Percentiles rank a stretch among this genome's conserved stretches.
Conservation (phyloP, 1,140 invertebrate species). For the Mercenaria mercenaria region DNA sequence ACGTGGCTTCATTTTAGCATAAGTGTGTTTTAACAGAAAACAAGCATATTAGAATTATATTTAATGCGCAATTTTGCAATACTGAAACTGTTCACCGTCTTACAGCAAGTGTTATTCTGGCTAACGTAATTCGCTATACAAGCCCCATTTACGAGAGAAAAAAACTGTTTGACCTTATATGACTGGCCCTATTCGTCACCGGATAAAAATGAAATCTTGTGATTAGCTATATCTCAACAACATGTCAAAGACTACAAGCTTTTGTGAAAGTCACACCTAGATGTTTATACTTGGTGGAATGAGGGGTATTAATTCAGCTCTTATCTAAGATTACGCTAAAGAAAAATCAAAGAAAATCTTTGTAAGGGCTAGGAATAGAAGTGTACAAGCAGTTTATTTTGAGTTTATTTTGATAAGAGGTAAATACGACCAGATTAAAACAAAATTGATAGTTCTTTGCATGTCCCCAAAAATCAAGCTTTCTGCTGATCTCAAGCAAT, state of each 20-base stretch:
- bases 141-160: no score
- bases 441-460: slow-evolving; percentile 9
- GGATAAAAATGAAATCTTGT: not conserved
- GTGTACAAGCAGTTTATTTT: slow-evolving; percentile 1
- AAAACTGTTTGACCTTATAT: not conserved
- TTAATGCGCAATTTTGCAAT: no score
- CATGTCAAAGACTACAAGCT: not conserved
- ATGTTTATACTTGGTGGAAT: slow-evolving; percentile 33
- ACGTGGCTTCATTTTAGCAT: no score
- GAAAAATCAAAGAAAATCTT: slow-evolving; percentile 26
- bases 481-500: no score
- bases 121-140: no score
- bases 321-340: slow-evolving; percentile 11
- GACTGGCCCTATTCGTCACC: not conserved
- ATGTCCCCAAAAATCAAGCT: not conserved
- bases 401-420: slow-evolving; percentile 18
- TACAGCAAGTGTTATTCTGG: no score
- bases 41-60: no score
- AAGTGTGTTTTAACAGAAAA: no score
- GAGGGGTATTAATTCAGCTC: not conserved
- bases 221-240: slow-evolving; percentile 12
- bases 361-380: not conserved
- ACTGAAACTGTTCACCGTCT: no score
- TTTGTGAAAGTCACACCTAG: slow-evolving; percentile 35
- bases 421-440: slow-evolving; percentile 11